A percentile compares a stretch with the other conserved stretches of the same genome.
phyloP scores from a whole-genome alignment of 2,797 vertebrate genomes.

The Salmo trutta region DNA sequence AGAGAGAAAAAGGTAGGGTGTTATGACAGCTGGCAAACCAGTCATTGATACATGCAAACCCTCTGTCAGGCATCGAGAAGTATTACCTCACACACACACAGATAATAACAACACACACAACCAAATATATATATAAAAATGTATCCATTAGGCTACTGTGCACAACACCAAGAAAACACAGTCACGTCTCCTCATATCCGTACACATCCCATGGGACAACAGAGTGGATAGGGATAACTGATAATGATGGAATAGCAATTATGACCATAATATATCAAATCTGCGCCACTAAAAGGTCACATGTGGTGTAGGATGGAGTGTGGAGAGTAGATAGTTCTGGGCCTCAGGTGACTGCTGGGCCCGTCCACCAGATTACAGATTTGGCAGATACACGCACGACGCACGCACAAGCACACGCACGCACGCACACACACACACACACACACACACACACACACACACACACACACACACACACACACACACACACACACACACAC shows the following conservation, averaged over 20 bases:
- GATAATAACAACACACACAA: slow-evolving; percentile 37
- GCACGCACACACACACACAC: slow-evolving; percentile 9
- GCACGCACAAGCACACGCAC: too few species aligned
- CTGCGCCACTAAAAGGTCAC: slow-evolving; percentile 44
- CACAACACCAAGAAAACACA: slow-evolving; percentile 46
- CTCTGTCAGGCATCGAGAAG: slow-evolving; percentile 41
- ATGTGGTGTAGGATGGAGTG: slow-evolving; percentile 32
- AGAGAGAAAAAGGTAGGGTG: neutral
- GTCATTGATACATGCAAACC: slow-evolving; percentile 46
- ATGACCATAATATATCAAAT: slow-evolving; percentile 43
- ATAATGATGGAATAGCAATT: slow-evolving; percentile 53
- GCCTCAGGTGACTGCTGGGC: neutral
- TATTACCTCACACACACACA: slow-evolving; percentile 42
- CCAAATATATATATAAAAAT: neutral
- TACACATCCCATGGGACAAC: slow-evolving; percentile 42
- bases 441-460: slow-evolving; percentile 8
- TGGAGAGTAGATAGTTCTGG: slow-evolving; percentile 17
- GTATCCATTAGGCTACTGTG: slow-evolving; percentile 52
- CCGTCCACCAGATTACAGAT: neutral
- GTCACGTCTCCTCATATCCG: slow-evolving; percentile 27
- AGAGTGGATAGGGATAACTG: slow-evolving; percentile 48
- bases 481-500: too few species aligned
- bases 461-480: slow-evolving; percentile 7
- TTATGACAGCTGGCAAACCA: slow-evolving; percentile 33
- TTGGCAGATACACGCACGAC: neutral